Evolutionary conservation across 2,888 invertebrate genomes (phyloP).

Genomic region (Pristionchus entomophagus): DNA sequence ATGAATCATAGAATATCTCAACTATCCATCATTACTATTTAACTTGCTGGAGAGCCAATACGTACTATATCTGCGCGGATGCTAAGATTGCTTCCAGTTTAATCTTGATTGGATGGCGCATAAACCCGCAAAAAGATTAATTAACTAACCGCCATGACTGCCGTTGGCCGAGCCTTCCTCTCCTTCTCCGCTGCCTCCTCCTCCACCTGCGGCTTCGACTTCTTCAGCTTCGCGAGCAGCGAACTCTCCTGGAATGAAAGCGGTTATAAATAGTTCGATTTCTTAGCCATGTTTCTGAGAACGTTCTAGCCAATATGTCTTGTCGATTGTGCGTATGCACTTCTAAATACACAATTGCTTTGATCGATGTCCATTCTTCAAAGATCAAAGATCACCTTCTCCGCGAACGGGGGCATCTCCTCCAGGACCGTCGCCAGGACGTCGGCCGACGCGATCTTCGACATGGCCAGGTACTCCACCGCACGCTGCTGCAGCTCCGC

Average conservation of each 20-base stretch:
- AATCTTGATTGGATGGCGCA: no score
- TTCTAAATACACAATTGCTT: background rate
- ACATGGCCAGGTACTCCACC: slow-evolving; percentile 95
- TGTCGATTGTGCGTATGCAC: no score
- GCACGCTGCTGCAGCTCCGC: slow-evolving; percentile 98
- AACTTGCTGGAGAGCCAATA: no score
- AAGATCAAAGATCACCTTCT: no score
- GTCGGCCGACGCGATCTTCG: slow-evolving; percentile 95
- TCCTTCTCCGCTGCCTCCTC: slow-evolving; percentile 79
- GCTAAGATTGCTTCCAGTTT: no score
- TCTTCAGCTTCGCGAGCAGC: slow-evolving; percentile 95
- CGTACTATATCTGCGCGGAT: no score
- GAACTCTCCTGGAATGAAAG: slow-evolving; percentile 83
- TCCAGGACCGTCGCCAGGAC: slow-evolving; percentile 87
- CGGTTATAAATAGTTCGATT: background rate
- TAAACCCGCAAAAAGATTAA: no score
- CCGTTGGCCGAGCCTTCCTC: slow-evolving; percentile 73
- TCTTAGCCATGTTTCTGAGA: background rate
- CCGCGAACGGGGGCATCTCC: slow-evolving; percentile 99
- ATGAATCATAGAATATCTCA: no score
- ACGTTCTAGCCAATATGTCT: no score
- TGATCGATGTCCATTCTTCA: no score
- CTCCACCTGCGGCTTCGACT: slow-evolving; percentile 95
- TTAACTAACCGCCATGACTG: slow-evolving; percentile 57
- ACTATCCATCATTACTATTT: no score